These are phyloP conservation scores for Thalpophila matura DNA, from an alignment of 2,888 invertebrate genomes.

Conservation along the genomic window DNA sequence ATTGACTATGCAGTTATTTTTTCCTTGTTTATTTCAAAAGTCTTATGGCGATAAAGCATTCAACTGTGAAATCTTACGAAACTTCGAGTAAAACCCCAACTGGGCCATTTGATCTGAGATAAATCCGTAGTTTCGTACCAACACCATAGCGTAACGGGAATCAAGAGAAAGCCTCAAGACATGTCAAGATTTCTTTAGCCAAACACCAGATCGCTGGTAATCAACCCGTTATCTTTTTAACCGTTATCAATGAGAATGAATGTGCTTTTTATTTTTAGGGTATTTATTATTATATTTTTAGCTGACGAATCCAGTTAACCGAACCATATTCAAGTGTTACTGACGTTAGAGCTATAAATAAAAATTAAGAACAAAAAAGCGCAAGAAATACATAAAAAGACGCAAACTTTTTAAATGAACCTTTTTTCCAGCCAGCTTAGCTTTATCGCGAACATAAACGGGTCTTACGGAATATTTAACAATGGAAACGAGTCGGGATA, in stretches of 20 bases:
- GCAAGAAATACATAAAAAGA: neutral
- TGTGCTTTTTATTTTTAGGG: slow-evolving; percentile 28
- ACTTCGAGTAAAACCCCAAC: slow-evolving; percentile 44
- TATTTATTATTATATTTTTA: neutral
- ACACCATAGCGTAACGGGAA: slow-evolving; percentile 61
- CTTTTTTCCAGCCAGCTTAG: neutral
- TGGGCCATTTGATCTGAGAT: slow-evolving; percentile 55
- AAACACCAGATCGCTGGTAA: slow-evolving; percentile 53
- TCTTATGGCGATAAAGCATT: slow-evolving; percentile 32
- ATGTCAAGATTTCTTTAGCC: slow-evolving; percentile 52
- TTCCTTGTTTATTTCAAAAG: slow-evolving; percentile 30
- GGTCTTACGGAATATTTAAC: slow-evolving; percentile 28
- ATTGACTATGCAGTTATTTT: slow-evolving; percentile 6
- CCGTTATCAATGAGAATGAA: slow-evolving; percentile 50
- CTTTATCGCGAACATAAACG: slow-evolving; percentile 15
- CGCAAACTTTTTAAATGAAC: neutral
- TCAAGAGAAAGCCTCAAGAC: slow-evolving; percentile 59
- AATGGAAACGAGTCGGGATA: slow-evolving; percentile 41
- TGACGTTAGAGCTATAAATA: slow-evolving; percentile 1
- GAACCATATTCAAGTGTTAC: neutral
- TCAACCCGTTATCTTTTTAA: slow-evolving; percentile 49
- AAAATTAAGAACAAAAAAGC: neutral
- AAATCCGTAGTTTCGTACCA: slow-evolving; percentile 46
- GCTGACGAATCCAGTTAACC: neutral
- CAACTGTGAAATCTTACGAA: slow-evolving; percentile 57